A percentile compares a stretch with the other conserved stretches of the same genome.
Conservation (phyloP, 2,888 invertebrate genomes). For the Drosophila merina region DNA sequence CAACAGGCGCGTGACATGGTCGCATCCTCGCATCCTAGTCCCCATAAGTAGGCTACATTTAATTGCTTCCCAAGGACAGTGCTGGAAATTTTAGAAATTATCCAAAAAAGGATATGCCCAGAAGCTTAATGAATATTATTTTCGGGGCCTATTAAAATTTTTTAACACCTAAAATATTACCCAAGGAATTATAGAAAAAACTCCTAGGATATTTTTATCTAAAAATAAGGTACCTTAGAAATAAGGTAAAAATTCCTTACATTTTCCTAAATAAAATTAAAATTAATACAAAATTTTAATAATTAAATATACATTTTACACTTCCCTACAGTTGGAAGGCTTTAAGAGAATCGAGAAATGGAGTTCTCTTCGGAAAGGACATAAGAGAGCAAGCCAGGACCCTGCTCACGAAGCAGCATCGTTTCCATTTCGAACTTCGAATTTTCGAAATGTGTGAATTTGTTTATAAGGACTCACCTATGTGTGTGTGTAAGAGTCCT, state of each 20-base stretch:
- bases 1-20: conserved; percentile 38
- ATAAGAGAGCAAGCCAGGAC: conserved; percentile 8
- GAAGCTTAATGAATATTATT: background rate
- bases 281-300: no score
- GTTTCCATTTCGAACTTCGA: conserved; percentile 66
- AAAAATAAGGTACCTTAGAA: no score
- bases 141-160: background rate
- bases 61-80: conserved; percentile 17
- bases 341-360: conserved; percentile 3
- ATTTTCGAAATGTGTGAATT: conserved; percentile 75
- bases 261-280: no score
- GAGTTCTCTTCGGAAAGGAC: conserved; percentile 7
- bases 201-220: no score
- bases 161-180: no score
- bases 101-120: background rate
- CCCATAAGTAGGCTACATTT: conserved; percentile 30
- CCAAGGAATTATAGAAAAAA: no score
- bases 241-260: no score
- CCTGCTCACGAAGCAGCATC: conserved; percentile 33
- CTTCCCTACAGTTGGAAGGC: no score
- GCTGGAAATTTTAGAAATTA: background rate
- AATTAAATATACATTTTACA: no score
- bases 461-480: conserved; percentile 58
- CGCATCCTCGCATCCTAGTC: conserved; percentile 19
- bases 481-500: conserved; percentile 18